phyloP scores from a whole-genome alignment of 2,797 vertebrate species.

The Psittacula echo region DNA sequence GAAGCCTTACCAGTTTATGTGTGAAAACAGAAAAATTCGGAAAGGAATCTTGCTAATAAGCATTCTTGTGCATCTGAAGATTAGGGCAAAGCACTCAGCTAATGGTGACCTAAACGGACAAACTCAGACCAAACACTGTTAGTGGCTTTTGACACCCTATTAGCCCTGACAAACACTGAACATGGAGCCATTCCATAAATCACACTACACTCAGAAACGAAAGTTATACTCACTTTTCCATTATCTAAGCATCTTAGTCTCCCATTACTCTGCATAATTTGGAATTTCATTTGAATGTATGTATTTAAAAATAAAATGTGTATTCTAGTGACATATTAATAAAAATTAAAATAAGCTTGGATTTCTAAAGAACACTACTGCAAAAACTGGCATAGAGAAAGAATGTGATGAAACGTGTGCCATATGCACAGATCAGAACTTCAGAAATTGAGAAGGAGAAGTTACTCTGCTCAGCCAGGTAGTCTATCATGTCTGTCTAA shows the following conservation, averaged over 20 bases:
- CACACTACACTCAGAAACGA: background rate
- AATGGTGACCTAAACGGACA: background rate
- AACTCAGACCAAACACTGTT: background rate
- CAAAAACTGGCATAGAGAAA: background rate
- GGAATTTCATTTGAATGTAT: background rate
- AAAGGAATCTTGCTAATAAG: background rate
- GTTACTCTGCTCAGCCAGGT: background rate
- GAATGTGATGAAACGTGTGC: background rate
- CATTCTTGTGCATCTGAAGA: background rate
- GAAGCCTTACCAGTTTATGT: background rate
- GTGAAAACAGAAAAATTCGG: background rate
- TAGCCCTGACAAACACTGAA: background rate
- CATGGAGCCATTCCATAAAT: background rate
- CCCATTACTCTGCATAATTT: background rate
- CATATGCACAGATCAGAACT: background rate
- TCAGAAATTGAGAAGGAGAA: background rate
- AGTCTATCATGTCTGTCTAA: background rate
- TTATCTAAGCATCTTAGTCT: background rate
- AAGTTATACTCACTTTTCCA: background rate
- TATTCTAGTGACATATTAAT: background rate
- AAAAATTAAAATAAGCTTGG: background rate
- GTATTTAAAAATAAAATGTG: background rate
- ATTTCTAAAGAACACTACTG: background rate
- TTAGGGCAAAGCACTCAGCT: background rate
- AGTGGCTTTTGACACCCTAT: background rate